Base-by-base conservation (phyloP, 1,140 invertebrate species). In the Aphis gossypii region DNA sequence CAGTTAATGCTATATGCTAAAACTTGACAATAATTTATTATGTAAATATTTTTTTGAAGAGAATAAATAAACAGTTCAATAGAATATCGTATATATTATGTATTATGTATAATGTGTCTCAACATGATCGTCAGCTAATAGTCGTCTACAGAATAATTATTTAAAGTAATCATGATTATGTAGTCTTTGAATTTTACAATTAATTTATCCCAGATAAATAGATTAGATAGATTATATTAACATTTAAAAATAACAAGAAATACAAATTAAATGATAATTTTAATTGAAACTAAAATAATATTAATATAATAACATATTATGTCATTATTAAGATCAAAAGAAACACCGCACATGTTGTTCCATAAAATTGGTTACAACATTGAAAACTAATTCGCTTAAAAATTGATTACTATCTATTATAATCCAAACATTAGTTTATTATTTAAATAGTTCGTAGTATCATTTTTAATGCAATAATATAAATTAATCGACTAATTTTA, bases 401-500 rank as follows among this genome's bases (percentile, higher is more conserved):
- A 76, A n/a, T n/a, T 5, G 5, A 76, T n/a, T 76, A 30, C n/a
- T 76, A 76, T 76, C 30, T 76, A 14, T 76, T 76, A n/a, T 76
- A 35, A 76, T 18, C 30, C 30, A 76, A 76, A 35, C n/a, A 76
- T 18, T n/a, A 76, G 30, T n/a, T 76, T 18, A 76, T 76, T 76
- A n/a, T 76, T 76, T n/a, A 20, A n/a, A n/a, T 76, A 68, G n/a
- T 68, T 68, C 9, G n/a, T n/a, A 76, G 4, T 76, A 18, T 76
- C 60, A 41, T 41, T 2, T 38, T 41, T 9, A 38, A 82, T 38
- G 35, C 38, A 35, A 84, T 84, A 84, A 84, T 44, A 84, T 41
- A 84, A 41, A 84, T 84, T 44, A 84, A 23, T 84, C 8, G 38
- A 23, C 83, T 84, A 41, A 84, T 84, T 84, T 84, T 84, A 84